phyloP scores from a whole-genome alignment of 30 jellyfish, hydroid and myxozoan species.

The Turritopsis dohrnii region DNA sequence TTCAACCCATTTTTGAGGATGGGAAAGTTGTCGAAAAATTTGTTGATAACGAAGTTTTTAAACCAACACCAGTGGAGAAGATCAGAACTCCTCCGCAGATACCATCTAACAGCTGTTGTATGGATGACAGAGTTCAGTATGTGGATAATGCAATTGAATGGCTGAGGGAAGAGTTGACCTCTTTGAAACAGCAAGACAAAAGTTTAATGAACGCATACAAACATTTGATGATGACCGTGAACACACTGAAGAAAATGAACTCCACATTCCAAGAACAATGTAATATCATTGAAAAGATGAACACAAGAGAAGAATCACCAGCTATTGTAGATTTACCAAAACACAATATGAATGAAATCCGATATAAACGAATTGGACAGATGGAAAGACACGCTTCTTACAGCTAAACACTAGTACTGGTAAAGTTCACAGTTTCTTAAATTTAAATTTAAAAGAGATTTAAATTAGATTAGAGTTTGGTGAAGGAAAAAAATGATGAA shows the following conservation, averaged over 20 bases:
- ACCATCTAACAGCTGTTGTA: neutral
- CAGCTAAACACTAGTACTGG: neutral
- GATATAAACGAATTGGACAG: neutral
- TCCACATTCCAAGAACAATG: constrained; percentile 8
- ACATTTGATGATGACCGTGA: neutral
- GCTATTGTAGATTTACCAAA: constrained; percentile 3
- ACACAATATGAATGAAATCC: neutral
- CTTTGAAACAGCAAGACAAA: constrained; percentile 1
- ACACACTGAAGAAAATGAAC: constrained; percentile 3
- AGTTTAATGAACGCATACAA: neutral
- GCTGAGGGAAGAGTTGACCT: neutral
- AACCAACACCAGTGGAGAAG: neutral
- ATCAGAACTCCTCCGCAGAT: neutral
- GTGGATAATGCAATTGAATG: neutral
- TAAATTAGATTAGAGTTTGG: neutral
- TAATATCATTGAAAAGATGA: neutral
- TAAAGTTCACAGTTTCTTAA: too few relatives aligned
- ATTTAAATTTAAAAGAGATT: neutral
- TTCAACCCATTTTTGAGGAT: neutral
- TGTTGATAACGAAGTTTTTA: neutral
- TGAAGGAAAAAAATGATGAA: too few relatives aligned
- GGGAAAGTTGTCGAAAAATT: neutral
- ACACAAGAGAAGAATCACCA: constrained; percentile 1
- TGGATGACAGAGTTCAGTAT: constrained; percentile 8
- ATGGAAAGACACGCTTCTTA: neutral